Evolutionary conservation across 2,113 vertebrate genomes (phyloP).

Genomic region (Nibea albiflora): DNA sequence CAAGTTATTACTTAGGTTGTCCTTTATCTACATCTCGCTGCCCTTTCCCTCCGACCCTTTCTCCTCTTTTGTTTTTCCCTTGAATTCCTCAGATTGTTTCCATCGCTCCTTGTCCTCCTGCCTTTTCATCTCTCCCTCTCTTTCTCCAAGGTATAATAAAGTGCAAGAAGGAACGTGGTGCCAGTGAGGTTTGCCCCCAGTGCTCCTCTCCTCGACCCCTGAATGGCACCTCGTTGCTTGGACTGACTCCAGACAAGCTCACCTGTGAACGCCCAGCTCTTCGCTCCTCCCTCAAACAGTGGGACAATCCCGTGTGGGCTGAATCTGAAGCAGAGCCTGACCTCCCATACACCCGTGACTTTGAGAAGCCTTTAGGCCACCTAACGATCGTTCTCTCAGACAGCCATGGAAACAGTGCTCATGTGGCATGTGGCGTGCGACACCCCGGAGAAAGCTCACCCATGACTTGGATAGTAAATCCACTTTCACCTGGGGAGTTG

Average conservation of each 20-base stretch:
- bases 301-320: slow-evolving; percentile 75
- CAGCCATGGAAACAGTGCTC: slow-evolving; percentile 84
- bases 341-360: slow-evolving; percentile 78
- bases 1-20: background rate
- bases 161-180: slow-evolving; percentile 85
- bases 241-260: slow-evolving; percentile 71
- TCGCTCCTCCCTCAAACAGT: slow-evolving; percentile 80
- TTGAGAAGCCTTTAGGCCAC: slow-evolving; percentile 82
- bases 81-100: background rate
- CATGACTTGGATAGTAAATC: slow-evolving; percentile 75
- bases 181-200: slow-evolving; percentile 74
- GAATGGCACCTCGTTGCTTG: slow-evolving; percentile 77
- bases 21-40: background rate
- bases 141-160: slow-evolving; percentile 82
- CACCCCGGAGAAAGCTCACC: slow-evolving; percentile 74
- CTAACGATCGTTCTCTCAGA: slow-evolving; percentile 83
- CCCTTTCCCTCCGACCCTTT: background rate
- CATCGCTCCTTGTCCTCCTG: background rate
- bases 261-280: slow-evolving; percentile 79
- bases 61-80: background rate
- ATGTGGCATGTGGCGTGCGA: slow-evolving; percentile 83
- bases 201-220: slow-evolving; percentile 81
- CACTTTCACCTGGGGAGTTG: slow-evolving; percentile 61
- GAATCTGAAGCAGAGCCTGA: slow-evolving; percentile 83
- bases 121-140: background rate